Evolutionary conservation across 2,797 vertebrate genomes (phyloP), one percentile per base, ranked within the genome.

Genomic region (Pseudochirops cupreus): DNA sequence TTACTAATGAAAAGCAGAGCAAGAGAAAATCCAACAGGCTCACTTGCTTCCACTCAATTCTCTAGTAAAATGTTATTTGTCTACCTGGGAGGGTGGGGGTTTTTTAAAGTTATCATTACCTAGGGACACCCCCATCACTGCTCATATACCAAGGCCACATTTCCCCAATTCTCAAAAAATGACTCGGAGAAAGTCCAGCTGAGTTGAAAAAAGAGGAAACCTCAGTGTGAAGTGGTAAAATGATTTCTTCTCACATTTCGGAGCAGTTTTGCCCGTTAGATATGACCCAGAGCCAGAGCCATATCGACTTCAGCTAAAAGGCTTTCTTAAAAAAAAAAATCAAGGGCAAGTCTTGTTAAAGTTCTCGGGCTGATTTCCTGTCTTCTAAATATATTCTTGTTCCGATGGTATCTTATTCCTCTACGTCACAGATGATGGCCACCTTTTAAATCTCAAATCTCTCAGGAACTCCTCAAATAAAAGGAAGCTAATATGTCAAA

Each of bases 111-210:
- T 92, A 96, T 95, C 58, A 46, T 93, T 95, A 24, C 87, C 46
- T 52, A 95, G 97, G 96, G 98, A 95, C 98, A 98, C 94, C 97
- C 97, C 96, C 96, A 93, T 95, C 95, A 95, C 93, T 96, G 93
- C 90, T 98, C 55, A 91, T 93, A 62, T 50, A 39, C 39, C 91
- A 46, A 28, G 93, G 90, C 97, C 93, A 97, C 94, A 74, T 95
- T 98, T 98, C 96, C 93, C 96, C 89, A 74, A 95, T 98, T 98
- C 97, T 98, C 98, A 98, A 98, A 98, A 98, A 97, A 97, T 95
- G 95, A 97, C 93, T 98, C 91, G 97, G 93, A 97, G 96, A 97
- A 91, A 97, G 97, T 97, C 96, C 96, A 98, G 97, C 97, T 97
- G 94, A 97, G 98, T 94, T 92, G 94, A 95, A 97, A 4, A 96